Evolutionary conservation across 2,888 invertebrate species (phyloP).

Genomic region (Leptinotarsa tumamoca): DNA sequence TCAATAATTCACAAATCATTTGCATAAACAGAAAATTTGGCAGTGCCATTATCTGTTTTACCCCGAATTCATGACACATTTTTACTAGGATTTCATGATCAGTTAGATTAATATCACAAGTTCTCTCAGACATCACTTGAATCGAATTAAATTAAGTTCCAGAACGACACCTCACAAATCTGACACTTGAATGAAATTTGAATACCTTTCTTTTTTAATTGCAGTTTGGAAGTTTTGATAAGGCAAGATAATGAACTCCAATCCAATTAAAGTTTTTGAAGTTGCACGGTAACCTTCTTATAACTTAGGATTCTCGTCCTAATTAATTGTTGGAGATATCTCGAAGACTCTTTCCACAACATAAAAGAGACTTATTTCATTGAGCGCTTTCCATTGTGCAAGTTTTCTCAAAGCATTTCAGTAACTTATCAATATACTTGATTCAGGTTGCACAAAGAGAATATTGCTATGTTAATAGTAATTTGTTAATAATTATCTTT

Average conservation of each 20-base stretch:
- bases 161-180: too few species aligned
- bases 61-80: too few species aligned
- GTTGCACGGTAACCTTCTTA: constrained; percentile 36
- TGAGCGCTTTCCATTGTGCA: not conserved
- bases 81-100: too few species aligned
- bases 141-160: too few species aligned
- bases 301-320: constrained; percentile 32
- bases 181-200: too few species aligned
- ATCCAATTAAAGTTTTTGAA: constrained; percentile 43
- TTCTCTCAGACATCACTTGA: too few species aligned
- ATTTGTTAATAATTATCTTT: not conserved
- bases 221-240: constrained; percentile 15
- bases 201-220: not conserved
- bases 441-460: too few species aligned
- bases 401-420: not conserved
- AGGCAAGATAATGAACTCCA: constrained; percentile 37
- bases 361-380: not conserved
- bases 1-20: too few species aligned
- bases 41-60: too few species aligned
- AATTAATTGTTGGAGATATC: constrained; percentile 1
- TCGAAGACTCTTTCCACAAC: not conserved
- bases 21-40: too few species aligned
- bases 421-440: not conserved
- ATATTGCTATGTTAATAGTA: too few species aligned
- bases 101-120: too few species aligned